Evolutionary conservation across 2,888 invertebrate genomes (phyloP).

Genomic region (Helleia helle): DNA sequence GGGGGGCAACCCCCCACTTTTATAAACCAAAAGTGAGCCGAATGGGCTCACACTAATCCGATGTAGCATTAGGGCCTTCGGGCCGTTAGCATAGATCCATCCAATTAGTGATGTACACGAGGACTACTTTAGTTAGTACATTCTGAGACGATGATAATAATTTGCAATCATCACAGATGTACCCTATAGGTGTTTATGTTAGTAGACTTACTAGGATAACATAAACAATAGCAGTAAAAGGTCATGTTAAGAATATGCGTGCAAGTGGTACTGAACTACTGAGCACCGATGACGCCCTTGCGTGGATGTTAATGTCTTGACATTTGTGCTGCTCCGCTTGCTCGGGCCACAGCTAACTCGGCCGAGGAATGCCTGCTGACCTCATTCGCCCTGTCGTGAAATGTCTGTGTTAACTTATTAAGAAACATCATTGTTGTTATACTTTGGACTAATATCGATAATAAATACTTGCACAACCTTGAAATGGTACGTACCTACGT

Average conservation of each 20-base stretch:
- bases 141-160: too few species aligned
- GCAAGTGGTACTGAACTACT: neutral
- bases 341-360: conserved; percentile 28
- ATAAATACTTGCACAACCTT: neutral
- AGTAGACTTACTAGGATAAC: conserved; percentile 5
- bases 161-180: too few species aligned
- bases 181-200: too few species aligned
- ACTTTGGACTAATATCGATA: neutral
- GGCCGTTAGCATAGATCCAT: too few species aligned
- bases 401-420: conserved; percentile 30
- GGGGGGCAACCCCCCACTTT: too few species aligned
- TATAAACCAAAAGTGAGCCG: too few species aligned
- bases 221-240: neutral
- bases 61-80: too few species aligned
- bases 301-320: conserved; percentile 41
- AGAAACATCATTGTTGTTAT: conserved; percentile 16
- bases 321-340: conserved; percentile 34
- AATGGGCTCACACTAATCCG: too few species aligned
- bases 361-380: conserved; percentile 32
- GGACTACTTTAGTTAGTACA: too few species aligned
- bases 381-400: conserved; percentile 40
- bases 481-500: too few species aligned
- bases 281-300: conserved; percentile 40
- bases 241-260: neutral
- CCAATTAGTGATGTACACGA: too few species aligned